Base-by-base conservation (phyloP, 1,140 invertebrate species). In the Condylostylus longicornis region DNA sequence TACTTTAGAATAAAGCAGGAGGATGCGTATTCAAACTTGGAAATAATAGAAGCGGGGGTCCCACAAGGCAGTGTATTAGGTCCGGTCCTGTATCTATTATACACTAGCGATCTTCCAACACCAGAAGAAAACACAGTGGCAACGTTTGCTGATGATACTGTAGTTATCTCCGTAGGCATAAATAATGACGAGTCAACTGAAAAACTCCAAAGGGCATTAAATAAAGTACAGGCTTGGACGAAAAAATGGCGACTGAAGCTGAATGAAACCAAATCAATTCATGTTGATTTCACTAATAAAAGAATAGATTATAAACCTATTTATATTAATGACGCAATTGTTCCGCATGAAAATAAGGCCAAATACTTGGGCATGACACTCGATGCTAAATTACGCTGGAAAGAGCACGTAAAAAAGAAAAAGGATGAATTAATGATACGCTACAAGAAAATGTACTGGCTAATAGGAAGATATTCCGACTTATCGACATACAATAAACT, bases 401-500 rank as follows among this genome's bases (percentile, higher is more conserved):
- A 36, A 19, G 18, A 38, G 17, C 43, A 48, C 41, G 36, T 46
- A 8, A 47, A 45, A 28, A 36, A 18, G 31, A 45, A 42, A 21
- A 35, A 34, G 18, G 33, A 33, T 5, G 33, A 45, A 20, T 18
- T 45, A 5, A 41, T 36, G 12, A 13, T 32, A 15, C 13, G 17
- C 9, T 32, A 17, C 15, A 17, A 9, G 17, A 32, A 5, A 32
- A 17, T 50, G 17, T 44, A 46, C 15, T 53, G 44, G 48, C 23
- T 57, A 15, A 32, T 54, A 12, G 44, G 43, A 6, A 38, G 33
- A 37, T 45, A 42, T 14, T 48, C 44, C 1, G 30, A 40, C 22
- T 32, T 55, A 31, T 47, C 40, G 8, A 14, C 49, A 6, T 14
- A 49, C 19, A 51, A 51, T 37, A 57, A 59, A 46, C 12, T 56